Evolutionary conservation across 2,797 vertebrate genomes (phyloP), one percentile per base, ranked within the genome.

Genomic region (Tachyglossus aculeatus): DNA sequence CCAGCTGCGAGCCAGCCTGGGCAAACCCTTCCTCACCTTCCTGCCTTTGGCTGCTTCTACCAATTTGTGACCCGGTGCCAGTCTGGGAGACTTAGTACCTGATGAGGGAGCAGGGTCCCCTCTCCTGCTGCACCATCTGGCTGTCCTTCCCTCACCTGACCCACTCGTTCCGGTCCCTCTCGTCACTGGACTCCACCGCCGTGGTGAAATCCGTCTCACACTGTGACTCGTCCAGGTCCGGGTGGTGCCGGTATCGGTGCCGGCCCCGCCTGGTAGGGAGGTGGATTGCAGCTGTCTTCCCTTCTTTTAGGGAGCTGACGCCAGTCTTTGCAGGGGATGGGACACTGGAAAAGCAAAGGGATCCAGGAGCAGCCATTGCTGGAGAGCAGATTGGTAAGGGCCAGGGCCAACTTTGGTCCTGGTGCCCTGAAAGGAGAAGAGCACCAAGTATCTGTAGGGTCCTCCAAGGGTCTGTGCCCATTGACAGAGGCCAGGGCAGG

Each of bases 171-270:
- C 24, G 67, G 64, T 93, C 90, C 71, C 89, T 82, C 58, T 96
- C 93, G 1, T 93, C 91, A 0, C 91, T 88, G 0, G 94, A 95
- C 65, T 95, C 94, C 56, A 94, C 90, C 1, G 90, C 95, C 0
- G 94, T 95, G 55, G 93, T 95, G 75, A 95, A 95, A 29, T 94
- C 93, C 0, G 93, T 95, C 86, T 95, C 95, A 21, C 88, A 92
- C 65, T 93, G 93, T 13, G 90, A 93, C 66, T 95, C 94, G 0
- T 91, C 81, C 54, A 74, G 70, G 29, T 89, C 94, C 0, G 95
- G 93, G 76, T 94, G 95, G 47, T 88, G 90, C 14, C 91, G 90
- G 67, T 94, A 93, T 1, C 64, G 68, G 37, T 95, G 87, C 71
- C 89, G 87, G n/a, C 93, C 93, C 1, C 75, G 77, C 27, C 82